These are phyloP conservation scores for Ianthella basta DNA, from an alignment of 37 sponge, comb jelly and placozoan genomes.

Conservation along the genomic window DNA sequence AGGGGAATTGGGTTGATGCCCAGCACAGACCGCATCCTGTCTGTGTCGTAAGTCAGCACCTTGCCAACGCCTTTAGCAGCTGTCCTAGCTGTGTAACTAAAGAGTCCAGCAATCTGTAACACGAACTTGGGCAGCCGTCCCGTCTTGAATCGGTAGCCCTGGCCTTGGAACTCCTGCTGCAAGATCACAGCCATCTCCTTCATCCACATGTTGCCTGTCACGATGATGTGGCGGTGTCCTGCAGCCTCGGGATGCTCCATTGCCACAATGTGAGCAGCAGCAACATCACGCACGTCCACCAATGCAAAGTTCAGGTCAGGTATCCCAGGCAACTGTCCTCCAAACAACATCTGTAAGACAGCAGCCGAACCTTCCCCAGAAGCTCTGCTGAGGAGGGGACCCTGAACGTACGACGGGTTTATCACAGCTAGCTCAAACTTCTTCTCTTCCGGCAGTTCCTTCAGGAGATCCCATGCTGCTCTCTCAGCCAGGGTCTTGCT, in stretches of 20 bases:
- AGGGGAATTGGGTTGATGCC: slow-evolving; percentile 63
- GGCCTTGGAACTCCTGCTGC: slow-evolving; percentile 66
- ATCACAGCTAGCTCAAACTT: slow-evolving; percentile 83
- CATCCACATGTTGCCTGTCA: slow-evolving; percentile 33
- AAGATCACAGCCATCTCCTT: slow-evolving; percentile 60
- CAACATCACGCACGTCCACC: slow-evolving; percentile 91
- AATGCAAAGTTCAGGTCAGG: slow-evolving; percentile 56
- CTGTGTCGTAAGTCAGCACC: slow-evolving; percentile 34
- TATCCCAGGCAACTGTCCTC: slow-evolving; percentile 54
- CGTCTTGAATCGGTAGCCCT: slow-evolving; percentile 68
- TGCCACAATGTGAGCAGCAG: slow-evolving; percentile 82
- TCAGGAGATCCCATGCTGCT: slow-evolving; percentile 86
- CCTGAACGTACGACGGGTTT: slow-evolving; percentile 72
- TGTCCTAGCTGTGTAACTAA: slow-evolving; percentile 27
- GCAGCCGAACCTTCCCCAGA: slow-evolving; percentile 36
- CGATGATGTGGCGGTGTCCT: slow-evolving; percentile 64
- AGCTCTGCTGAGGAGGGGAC: slow-evolving; percentile 71
- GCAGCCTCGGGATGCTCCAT: slow-evolving; percentile 73
- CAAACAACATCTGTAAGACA: slow-evolving; percentile 40
- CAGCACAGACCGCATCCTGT: slow-evolving; percentile 66
- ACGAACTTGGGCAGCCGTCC: slow-evolving; percentile 50
- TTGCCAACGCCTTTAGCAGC: slow-evolving; percentile 53
- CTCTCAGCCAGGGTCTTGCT: slow-evolving; percentile 87
- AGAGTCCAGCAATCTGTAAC: slow-evolving; percentile 52
- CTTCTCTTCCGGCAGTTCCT: slow-evolving; percentile 53